Evolutionary conservation across 1,140 invertebrate genomes (phyloP), one percentile per base, ranked within the genome.

Genomic region (Drosophila kikkawai): DNA sequence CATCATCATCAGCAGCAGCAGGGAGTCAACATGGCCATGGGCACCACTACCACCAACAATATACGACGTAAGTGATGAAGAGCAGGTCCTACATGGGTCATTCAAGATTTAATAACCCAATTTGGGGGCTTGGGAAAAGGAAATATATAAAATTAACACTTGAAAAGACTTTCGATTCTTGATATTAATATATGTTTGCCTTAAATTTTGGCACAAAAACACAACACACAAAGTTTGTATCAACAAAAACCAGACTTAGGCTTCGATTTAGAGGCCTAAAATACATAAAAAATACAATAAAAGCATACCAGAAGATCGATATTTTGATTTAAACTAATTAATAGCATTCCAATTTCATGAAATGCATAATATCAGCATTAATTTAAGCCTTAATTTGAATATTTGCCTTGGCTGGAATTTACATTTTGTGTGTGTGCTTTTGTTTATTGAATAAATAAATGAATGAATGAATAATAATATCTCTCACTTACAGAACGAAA

Each of bases 1-100:
- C 82, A 85, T 1, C 85, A 79, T 1, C 84, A 88, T 47, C 79
- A 79, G 29, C 80, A 77, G 8, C 80, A 75, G 22, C 81, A 85
- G 36, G 83, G 67, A 32, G 79, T 82, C 13, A 84, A 75, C 59
- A 77, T 87, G 73, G 77, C 88, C 45, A 84, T 83, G 47, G 53
- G 66, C 37, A 57, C 84, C 36, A 63, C 84, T 7, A 71, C 63
- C 39, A 84, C 84, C 42, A 88, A 88, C 32, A 88, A 81, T 67
- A 90, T 84, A 37, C 68, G 85, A 60, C 77, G 87, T 91, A 61
- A 80, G 75, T 82, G 36, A 26, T 26, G 26, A 26, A 4, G 2
- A 26, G 22, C 22, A 26, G 22, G 22, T 2, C 22, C 22, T 26
- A 19, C 19, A 19, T 19, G 19, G 19, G 19, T 19, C 19, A 37